Base-by-base conservation (phyloP, 2,888 invertebrate species). In the Didymodactylos carnosus region DNA sequence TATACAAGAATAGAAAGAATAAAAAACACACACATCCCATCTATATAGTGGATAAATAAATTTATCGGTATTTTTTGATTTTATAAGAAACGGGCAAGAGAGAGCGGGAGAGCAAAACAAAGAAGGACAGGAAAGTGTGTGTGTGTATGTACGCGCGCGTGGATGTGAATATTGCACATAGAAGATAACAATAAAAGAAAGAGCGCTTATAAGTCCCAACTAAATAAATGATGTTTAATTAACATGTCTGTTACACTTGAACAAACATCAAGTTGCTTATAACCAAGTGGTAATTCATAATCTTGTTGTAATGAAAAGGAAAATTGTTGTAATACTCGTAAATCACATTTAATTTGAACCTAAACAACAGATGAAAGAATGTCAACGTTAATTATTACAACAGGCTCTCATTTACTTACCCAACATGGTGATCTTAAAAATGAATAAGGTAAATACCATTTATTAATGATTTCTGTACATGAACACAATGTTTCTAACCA, bases 401-500 rank as follows among this genome's bases (percentile, higher is more conserved):
- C n/a, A n/a, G n/a, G n/a, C n/a, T n/a, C n/a, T n/a, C n/a, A n/a
- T 41, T 16, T 8, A 49, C 49, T 11, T 25, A 49, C 94, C 94
- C 97, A 98, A 19, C 94, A 97, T 6, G 97, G 97, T 80, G 94
- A 94, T 80, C 92, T 89, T 76, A 97, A 81, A 79, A 84, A 87
- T 11, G 86, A 86, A 86, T 86, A 86, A 10, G 85, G 84, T 73
- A 86, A 85, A 78, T 88, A 94, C 94, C 94, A 98, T 85, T 95
- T 95, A 81, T 94, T 91, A 23, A 98, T 92, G 73, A 93, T 88
- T 70, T 83, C 82, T 73, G 90, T 88, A 81, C 91, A 92, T 11
- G 94, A 94, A 84, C 97, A 98, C 43, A 98, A 85, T 19, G 95
- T 92, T 86, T 98, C 97, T 51, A 98, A 87, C 98, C 98, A 98